Evolutionary conservation across 2,113 vertebrate species (phyloP), one percentile per base, ranked within the genome.

Genomic region (Promerops cafer): DNA sequence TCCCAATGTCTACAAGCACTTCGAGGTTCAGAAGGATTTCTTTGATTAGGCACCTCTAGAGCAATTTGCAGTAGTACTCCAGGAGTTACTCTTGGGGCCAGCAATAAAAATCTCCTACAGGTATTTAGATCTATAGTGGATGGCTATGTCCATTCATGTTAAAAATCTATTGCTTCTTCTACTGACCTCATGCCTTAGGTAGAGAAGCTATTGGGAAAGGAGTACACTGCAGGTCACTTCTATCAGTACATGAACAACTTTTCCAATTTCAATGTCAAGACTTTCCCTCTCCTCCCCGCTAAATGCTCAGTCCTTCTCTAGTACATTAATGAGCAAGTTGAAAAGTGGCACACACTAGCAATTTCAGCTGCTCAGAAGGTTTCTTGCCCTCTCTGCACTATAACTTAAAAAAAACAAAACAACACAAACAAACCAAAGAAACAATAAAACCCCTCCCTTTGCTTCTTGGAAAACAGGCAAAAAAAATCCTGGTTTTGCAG

Each of bases 131-230:
- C 52, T 63, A 14, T 7, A 71, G 37, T 8, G 6, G n/a, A 64
- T 24, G 8, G 18, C 42, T 66, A 18, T 10, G 14, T 65, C 14
- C 3, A 1, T 42, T 80, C 66, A 63, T 13, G 37, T 70, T 63
- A 85, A 91, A 89, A 83, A 70, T 33, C 60, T 74, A 28, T 21
- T 57, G 23, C 11, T 88, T 44, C 79, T 90, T 91, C 68, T 66
- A n/a, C 3, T 79, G 57, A 93, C 53, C 69, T 56, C 27, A 69
- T 27, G 26, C 64, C 22, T 50, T 68, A 39, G 18, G 60, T 78
- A 59, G 10, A 31, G 75, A 92, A 84, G 11, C 16, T 53, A 10
- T 47, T 45, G 56, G 20, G 49, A 53, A 83, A 60, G 18, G 5
- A 89, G 15, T 35, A 37, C 44, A 49, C 15, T 69, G 57, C 18